Evolutionary conservation across 2,113 vertebrate genomes (phyloP), one percentile per base, ranked within the genome.

Genomic region (Crocuta crocuta): DNA sequence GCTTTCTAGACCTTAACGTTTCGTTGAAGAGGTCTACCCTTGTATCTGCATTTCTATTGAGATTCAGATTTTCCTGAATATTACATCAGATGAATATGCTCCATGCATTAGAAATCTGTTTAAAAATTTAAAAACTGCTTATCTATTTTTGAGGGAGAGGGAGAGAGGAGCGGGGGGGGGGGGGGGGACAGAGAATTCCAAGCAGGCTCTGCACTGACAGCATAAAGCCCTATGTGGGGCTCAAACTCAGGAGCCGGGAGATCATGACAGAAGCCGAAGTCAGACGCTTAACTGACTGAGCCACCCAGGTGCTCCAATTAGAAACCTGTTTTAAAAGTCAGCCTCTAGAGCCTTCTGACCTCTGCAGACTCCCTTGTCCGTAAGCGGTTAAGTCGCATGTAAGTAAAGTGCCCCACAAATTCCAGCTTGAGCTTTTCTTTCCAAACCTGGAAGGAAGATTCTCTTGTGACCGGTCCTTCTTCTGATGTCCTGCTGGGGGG

Each of bases 21-120:
- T 73, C 16, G 71, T 61, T 83, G 80, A n/a, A 31, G 97, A 86
- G 53, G 26, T 3, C 43, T 74, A 26, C 61, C 50, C 19, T n/a
- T 24, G 55, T 19, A 26, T 76, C 9, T 94, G 68, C 11, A 68
- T 87, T 92, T 82, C 53, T 55, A n/a, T 11, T 43, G 15, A 74
- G 55, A 53, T 48, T 31, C 39, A 79, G 19, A 66, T 73, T 92
- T 79, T 88, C 13, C 91, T 80, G 81, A 71, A 79, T 31, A 68
- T 91, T 84, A 86, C 68, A n/a, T 70, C n/a, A 17, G 63, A 81
- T 84, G 90, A 61, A 94, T 94, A 92, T 61, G 33, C 84, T 63
- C 48, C 13, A 17, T 17, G 16, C 28, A 17, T 63, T 53, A 55
- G n/a, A 95, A 68, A 70, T 26, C 63, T 43, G 7, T 63, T 81